Conservation (phyloP, 2,113 vertebrate genomes). For the Hypocryptadius cinnamomeus region DNA sequence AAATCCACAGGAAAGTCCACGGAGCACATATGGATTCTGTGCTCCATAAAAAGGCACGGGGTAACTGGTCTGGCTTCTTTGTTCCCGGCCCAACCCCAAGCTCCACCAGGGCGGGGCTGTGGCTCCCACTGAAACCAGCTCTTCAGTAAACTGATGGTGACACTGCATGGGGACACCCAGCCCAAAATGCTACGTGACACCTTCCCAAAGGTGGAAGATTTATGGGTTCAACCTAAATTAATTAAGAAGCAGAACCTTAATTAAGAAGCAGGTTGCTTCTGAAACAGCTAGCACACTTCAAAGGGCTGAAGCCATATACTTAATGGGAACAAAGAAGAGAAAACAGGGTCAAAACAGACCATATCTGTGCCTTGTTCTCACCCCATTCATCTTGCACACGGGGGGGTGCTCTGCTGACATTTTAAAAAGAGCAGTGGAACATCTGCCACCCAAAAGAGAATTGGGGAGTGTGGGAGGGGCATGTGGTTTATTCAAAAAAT, state of each 20-base stretch:
- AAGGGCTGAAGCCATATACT: not conserved
- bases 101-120: not conserved
- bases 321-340: conserved; percentile 22
- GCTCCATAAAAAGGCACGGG: accelerated
- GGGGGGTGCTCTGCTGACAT: conserved; percentile 21
- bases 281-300: conserved; percentile 8
- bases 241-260: conserved; percentile 34
- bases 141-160: not conserved
- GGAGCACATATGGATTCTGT: accelerated
- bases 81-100: not conserved
- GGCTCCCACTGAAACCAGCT: not conserved
- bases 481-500: not conserved
- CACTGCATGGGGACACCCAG: not conserved
- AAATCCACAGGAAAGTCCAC: not conserved
- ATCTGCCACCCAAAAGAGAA: conserved; percentile 40
- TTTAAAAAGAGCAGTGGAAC: conserved; percentile 17
- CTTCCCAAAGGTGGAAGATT: conserved; percentile 5
- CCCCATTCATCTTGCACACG: not conserved
- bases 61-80: not conserved
- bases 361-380: not conserved
- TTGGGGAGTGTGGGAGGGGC: not conserved
- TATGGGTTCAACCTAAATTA: not conserved
- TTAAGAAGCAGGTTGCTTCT: conserved; percentile 34
- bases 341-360: not conserved
- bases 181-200: not conserved